These are phyloP conservation scores for Drosophila borealis DNA, from an alignment of 2,888 invertebrate genomes.

Conservation along the genomic window DNA sequence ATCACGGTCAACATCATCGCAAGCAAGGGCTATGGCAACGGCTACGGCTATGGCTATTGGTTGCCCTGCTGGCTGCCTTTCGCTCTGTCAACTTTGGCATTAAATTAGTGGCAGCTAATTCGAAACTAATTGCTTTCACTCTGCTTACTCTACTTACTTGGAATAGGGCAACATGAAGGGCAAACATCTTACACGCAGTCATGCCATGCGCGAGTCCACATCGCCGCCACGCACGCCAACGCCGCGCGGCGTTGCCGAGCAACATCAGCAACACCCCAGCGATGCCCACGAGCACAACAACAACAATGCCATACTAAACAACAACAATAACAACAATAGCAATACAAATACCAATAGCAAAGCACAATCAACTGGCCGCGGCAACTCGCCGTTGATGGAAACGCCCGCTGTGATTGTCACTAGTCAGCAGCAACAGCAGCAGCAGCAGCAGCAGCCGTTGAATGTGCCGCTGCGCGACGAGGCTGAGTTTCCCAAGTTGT, in stretches of 20 bases:
- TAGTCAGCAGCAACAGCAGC: slow-evolving; percentile 81
- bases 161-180: slow-evolving; percentile 89
- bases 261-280: slow-evolving; percentile 57
- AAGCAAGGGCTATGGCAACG: slow-evolving; percentile 1
- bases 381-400: slow-evolving; percentile 82
- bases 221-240: slow-evolving; percentile 87
- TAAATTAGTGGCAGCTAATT: slow-evolving; percentile 65
- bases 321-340: slow-evolving; percentile 50
- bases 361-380: slow-evolving; percentile 79
- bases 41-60: not conserved
- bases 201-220: slow-evolving; percentile 95
- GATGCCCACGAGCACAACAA: slow-evolving; percentile 75
- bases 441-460: slow-evolving; percentile 67
- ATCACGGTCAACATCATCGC: slow-evolving; percentile 62
- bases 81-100: slow-evolving; percentile 72
- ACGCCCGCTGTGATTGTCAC: slow-evolving; percentile 83
- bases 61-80: slow-evolving; percentile 1
- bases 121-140: slow-evolving; percentile 71
- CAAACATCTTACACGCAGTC: slow-evolving; percentile 94
- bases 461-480: slow-evolving; percentile 82
- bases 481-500: slow-evolving; percentile 85
- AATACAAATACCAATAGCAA: slow-evolving; percentile 71
- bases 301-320: slow-evolving; percentile 45
- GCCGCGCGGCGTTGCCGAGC: slow-evolving; percentile 84
- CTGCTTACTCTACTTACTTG: slow-evolving; percentile 51